Evolutionary conservation across 2,113 vertebrate species (phyloP).

Genomic region (Synodontis membranacea): DNA sequence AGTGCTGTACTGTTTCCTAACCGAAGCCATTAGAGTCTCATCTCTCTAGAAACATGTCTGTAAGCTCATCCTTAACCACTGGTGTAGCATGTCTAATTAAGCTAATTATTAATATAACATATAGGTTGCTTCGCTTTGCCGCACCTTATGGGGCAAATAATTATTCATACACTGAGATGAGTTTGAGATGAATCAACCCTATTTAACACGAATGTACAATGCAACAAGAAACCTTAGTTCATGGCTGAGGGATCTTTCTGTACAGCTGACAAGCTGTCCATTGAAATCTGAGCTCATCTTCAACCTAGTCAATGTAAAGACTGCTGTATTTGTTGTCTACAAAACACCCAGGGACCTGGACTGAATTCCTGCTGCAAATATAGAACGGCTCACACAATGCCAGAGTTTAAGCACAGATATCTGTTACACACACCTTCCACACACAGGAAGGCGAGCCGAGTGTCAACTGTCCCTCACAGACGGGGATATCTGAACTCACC

Average conservation of each 20-base stretch:
- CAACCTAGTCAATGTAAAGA: slow-evolving; percentile 11
- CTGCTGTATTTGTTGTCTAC: not conserved
- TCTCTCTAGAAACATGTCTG: not conserved
- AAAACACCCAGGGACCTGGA: not conserved
- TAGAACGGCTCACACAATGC: not conserved
- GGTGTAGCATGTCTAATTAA: not conserved
- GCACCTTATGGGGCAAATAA: not conserved
- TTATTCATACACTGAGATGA: not conserved
- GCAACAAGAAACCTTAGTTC: not conserved
- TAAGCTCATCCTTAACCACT: not conserved
- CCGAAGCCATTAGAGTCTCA: too few relatives aligned
- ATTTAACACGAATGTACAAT: not conserved
- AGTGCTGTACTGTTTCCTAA: not conserved
- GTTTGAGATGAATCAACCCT: not conserved
- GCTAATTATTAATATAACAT: not conserved
- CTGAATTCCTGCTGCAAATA: slow-evolving; percentile 4
- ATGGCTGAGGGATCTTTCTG: not conserved
- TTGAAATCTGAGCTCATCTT: not conserved
- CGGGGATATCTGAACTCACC: slow-evolving; percentile 26
- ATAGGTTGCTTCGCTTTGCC: not conserved
- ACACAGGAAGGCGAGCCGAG: slow-evolving; percentile 2
- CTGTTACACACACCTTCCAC: slow-evolving; percentile 17
- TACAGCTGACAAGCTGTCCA: not conserved
- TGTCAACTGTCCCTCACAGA: slow-evolving; percentile 16
- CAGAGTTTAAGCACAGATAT: not conserved